Percentiles rank a stretch among this genome's conserved stretches.
phyloP scores from a whole-genome alignment of 2,888 invertebrate species.

The Alviniconcha strummeri region DNA sequence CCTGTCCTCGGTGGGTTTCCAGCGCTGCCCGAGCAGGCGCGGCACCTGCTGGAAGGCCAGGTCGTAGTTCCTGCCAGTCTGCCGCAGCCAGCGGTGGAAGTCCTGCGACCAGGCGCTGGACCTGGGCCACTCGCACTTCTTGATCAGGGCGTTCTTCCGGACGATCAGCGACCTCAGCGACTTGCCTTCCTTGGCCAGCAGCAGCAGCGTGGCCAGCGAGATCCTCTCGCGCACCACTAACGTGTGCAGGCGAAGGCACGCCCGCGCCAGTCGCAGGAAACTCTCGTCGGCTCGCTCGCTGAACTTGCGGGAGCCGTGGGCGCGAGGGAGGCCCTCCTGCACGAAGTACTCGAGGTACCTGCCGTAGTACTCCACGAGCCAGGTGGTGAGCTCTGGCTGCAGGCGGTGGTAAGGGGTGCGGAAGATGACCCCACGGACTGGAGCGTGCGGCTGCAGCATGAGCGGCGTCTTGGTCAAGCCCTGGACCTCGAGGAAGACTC shows the following conservation, averaged over 20 bases:
- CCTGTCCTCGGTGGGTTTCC: slow-evolving; percentile 76
- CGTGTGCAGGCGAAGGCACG: slow-evolving; percentile 82
- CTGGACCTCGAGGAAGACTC: slow-evolving; percentile 82
- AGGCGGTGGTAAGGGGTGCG: slow-evolving; percentile 79
- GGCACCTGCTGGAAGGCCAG: slow-evolving; percentile 82
- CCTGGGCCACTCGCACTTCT: slow-evolving; percentile 79
- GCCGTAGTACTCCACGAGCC: slow-evolving; percentile 79
- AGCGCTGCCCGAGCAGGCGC: slow-evolving; percentile 80
- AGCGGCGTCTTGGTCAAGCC: slow-evolving; percentile 73
- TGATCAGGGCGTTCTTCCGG: slow-evolving; percentile 84
- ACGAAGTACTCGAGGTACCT: slow-evolving; percentile 78
- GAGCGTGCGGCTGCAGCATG: slow-evolving; percentile 82
- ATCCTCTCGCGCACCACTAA: slow-evolving; percentile 84
- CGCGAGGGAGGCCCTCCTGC: slow-evolving; percentile 81
- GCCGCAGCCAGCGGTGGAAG: slow-evolving; percentile 81
- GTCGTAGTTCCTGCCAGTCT: slow-evolving; percentile 80
- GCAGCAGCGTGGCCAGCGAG: slow-evolving; percentile 84
- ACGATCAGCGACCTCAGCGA: slow-evolving; percentile 80
- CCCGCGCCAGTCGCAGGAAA: slow-evolving; percentile 80
- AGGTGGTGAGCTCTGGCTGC: slow-evolving; percentile 76
- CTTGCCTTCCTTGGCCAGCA: slow-evolving; percentile 80
- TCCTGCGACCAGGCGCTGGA: slow-evolving; percentile 82
- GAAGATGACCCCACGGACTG: slow-evolving; percentile 81
- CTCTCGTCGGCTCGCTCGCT: slow-evolving; percentile 82
- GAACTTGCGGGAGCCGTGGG: slow-evolving; percentile 81